These are phyloP conservation scores for Platynereis dumerilii DNA, from an alignment of 2,888 invertebrate genomes.

Conservation along the genomic window DNA sequence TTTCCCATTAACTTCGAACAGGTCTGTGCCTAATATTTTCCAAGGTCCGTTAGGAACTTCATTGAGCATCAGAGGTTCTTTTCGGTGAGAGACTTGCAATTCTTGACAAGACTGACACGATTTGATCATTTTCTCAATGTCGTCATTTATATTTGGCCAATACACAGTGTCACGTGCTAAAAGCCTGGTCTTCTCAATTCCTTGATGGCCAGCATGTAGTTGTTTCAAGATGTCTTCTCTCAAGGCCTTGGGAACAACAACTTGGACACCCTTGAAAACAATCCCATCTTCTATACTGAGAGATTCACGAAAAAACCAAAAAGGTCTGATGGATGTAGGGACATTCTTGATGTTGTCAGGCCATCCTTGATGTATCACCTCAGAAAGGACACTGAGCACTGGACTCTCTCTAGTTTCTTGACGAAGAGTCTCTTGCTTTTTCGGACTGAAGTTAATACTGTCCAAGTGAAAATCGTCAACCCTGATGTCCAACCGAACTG, in stretches of 20 bases:
- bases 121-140: neutral
- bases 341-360: neutral
- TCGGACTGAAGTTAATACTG: conserved; percentile 1
- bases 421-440: neutral
- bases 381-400: neutral
- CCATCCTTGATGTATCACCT: neutral
- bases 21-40: neutral
- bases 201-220: conserved; percentile 8
- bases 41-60: conserved; percentile 1
- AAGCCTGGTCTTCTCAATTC: neutral
- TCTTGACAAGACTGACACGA: neutral
- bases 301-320: neutral
- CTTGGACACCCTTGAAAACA: neutral
- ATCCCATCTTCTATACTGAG: neutral
- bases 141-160: neutral
- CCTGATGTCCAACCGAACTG: neutral
- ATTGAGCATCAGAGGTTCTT: neutral
- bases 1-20: neutral
- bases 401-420: neutral
- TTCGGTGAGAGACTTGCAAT: neutral
- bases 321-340: neutral
- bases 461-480: neutral
- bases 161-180: neutral
- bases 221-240: neutral
- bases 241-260: neutral